Evolutionary conservation across 1,140 invertebrate genomes (phyloP), one percentile per base, ranked within the genome.

Genomic region (Ips typographus): DNA sequence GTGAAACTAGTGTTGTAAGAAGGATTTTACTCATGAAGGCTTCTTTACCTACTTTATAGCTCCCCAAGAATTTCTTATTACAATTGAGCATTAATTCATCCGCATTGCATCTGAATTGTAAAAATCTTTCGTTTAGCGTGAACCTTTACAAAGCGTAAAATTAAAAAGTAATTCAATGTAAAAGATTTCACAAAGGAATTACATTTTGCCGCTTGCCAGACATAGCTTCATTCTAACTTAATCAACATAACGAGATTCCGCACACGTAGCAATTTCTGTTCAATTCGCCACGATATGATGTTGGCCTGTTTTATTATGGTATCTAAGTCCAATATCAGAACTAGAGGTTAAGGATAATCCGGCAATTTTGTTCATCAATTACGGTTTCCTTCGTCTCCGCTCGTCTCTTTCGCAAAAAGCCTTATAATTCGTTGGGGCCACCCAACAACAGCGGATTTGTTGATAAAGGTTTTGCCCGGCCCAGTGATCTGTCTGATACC

Each of bases 271-370:
- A 74, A 39, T 53, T 63, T 65, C 66, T 72, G 73, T 72, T 71
- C 73, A 74, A 74, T 74, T 74, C 72, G 71, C 67, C 43, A 57
- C 43, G 60, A 67, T 69, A 74, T 70, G 71, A 74, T 64, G 73
- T 56, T 70, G 65, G 68, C 71, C 68, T 72, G 73, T 68, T 74
- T 74, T 74, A 74, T 74, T 73, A 73, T 72, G 70, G 72, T 65
- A 71, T 72, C 64, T 58, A 62, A 66, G 62, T 72, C 71, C 68
- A 70, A 67, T 67, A 67, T 59, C 65, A 70, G 66, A 55, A 73
- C 65, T 56, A 53, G 60, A 60, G 60, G 65, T 68, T 71, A 71
- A 71, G 51, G 61, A 67, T 67, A 60, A 67, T 67, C 65, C 65
- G n/a, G 55, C 65, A 67, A 67, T 67, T 61, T 59, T 67, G 65